These are phyloP conservation scores for Regulus satrapa DNA, from an alignment of 2,113 vertebrate genomes.

Conservation along the genomic window DNA sequence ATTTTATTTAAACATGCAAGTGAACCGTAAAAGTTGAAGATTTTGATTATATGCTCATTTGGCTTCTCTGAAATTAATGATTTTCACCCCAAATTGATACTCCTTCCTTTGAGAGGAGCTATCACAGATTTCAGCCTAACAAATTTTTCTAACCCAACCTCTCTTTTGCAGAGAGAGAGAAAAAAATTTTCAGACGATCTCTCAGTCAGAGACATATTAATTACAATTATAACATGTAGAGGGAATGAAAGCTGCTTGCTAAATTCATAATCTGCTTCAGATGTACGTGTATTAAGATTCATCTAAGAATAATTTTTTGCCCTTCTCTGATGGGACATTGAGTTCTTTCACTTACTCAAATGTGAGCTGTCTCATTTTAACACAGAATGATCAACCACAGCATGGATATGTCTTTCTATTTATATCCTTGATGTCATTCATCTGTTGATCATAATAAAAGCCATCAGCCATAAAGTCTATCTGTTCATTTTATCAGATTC, in stretches of 20 bases:
- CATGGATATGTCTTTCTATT: background rate
- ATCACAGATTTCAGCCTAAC: background rate
- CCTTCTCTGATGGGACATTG: background rate
- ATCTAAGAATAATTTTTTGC: slow-evolving; percentile 3
- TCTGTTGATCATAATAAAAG: slow-evolving; percentile 10
- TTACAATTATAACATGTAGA: background rate
- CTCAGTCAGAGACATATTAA: background rate
- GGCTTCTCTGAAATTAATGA: background rate
- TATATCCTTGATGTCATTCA: background rate
- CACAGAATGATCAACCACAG: background rate
- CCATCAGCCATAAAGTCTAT: background rate
- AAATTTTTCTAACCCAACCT: background rate
- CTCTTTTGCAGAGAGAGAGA: background rate
- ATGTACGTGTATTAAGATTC: background rate
- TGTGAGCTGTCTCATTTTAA: background rate
- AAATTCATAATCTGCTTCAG: slow-evolving; percentile 27
- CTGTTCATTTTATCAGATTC: background rate
- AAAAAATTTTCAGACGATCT: background rate
- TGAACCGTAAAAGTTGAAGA: background rate
- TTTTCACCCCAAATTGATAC: background rate
- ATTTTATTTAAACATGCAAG: background rate
- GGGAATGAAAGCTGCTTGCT: background rate
- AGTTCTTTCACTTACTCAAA: background rate
- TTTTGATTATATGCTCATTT: background rate
- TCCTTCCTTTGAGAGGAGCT: background rate